These are phyloP conservation scores for Conistra vaccinii DNA, from an alignment of 2,888 invertebrate genomes.

Conservation along the genomic window DNA sequence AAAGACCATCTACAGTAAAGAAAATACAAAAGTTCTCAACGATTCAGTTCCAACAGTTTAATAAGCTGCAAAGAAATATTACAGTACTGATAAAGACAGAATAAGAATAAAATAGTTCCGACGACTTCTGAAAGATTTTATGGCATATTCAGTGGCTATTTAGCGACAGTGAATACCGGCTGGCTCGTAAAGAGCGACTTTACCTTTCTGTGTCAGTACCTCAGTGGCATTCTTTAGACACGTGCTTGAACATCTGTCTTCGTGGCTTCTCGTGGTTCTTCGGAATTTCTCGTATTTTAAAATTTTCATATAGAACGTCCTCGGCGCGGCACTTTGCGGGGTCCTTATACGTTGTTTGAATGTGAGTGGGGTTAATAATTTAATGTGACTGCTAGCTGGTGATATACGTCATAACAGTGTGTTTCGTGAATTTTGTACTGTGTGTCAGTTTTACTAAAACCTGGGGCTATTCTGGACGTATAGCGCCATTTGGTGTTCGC, in stretches of 20 bases:
- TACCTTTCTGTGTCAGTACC: slow-evolving; percentile 42
- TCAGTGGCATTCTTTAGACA: slow-evolving; percentile 51
- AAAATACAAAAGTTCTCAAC: slow-evolving; percentile 59
- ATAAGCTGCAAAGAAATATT: slow-evolving; percentile 66
- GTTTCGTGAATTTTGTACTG: neutral
- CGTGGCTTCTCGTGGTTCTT: slow-evolving; percentile 44
- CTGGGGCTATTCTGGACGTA: neutral
- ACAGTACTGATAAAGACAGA: slow-evolving; percentile 65
- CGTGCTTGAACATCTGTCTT: slow-evolving; percentile 46
- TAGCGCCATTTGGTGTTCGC: neutral
- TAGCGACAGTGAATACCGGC: slow-evolving; percentile 56
- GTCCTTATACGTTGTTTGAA: slow-evolving; percentile 56
- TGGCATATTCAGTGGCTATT: slow-evolving; percentile 61
- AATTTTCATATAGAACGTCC: slow-evolving; percentile 56
- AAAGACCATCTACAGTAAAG: slow-evolving; percentile 53
- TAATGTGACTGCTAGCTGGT: slow-evolving; percentile 16
- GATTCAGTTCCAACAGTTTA: slow-evolving; percentile 64
- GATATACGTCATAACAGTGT: slow-evolving; percentile 12
- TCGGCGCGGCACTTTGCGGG: slow-evolving; percentile 49
- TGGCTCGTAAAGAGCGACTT: slow-evolving; percentile 57
- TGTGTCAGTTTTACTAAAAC: neutral
- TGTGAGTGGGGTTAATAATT: slow-evolving; percentile 55
- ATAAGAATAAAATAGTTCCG: slow-evolving; percentile 67
- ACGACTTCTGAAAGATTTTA: slow-evolving; percentile 65
- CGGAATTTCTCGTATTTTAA: slow-evolving; percentile 54